phyloP scores from a whole-genome alignment of 2,888 invertebrate species.

The Linhomoeus sp. region DNA sequence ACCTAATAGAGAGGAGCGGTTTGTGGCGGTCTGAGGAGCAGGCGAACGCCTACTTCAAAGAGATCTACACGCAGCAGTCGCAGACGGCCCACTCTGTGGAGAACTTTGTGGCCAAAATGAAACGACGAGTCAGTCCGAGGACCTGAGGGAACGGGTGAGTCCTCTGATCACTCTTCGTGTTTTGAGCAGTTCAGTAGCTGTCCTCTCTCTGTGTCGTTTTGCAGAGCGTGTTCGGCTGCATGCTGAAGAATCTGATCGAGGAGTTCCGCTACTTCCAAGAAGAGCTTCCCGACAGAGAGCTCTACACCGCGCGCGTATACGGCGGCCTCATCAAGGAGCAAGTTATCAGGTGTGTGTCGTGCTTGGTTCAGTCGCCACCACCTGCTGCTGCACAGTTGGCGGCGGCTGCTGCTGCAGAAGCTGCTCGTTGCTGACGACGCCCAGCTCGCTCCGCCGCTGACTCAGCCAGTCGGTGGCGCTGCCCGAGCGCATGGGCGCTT shows the following conservation, averaged over 20 bases:
- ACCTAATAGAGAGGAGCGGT: too few relatives aligned
- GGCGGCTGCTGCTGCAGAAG: slow-evolving; percentile 34
- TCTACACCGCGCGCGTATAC: slow-evolving; percentile 86
- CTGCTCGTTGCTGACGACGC: too few relatives aligned
- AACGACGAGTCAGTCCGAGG: slow-evolving; percentile 73
- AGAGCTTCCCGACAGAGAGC: slow-evolving; percentile 91
- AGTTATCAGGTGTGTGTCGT: slow-evolving; percentile 13
- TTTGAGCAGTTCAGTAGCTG: neutral
- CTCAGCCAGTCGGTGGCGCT: slow-evolving; percentile 5
- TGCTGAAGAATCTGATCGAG: slow-evolving; percentile 88
- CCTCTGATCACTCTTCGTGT: neutral
- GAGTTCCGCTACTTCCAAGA: slow-evolving; percentile 73
- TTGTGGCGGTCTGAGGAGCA: slow-evolving; percentile 98
- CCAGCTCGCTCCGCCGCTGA: slow-evolving; percentile 6
- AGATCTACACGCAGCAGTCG: slow-evolving; percentile 85
- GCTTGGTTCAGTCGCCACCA: neutral
- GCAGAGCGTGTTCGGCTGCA: slow-evolving; percentile 60
- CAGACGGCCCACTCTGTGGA: slow-evolving; percentile 56
- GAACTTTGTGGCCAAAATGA: slow-evolving; percentile 83
- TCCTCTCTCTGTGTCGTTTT: slow-evolving; percentile 1
- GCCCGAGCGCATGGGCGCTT: neutral
- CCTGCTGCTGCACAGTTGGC: slow-evolving; percentile 12
- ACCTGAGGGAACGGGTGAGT: slow-evolving; percentile 52
- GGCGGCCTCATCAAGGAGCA: slow-evolving; percentile 45
- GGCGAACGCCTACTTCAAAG: slow-evolving; percentile 92